These are phyloP conservation scores for Peromyscus aztecus DNA, from an alignment of 2,797 vertebrate species.

Conservation along the genomic window DNA sequence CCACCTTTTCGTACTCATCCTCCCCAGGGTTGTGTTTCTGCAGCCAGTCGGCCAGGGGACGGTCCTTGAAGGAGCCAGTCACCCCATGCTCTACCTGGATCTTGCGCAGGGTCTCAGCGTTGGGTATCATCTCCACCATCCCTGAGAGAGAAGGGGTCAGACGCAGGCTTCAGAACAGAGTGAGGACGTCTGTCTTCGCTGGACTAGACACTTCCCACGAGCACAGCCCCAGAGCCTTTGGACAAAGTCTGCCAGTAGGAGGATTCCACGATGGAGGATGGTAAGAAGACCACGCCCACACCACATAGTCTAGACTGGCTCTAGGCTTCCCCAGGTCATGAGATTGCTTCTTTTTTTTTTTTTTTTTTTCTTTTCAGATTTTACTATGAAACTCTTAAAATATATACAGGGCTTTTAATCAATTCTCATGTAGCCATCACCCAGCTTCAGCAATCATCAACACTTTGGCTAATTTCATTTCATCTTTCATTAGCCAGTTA, in stretches of 20 bases:
- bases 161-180: background rate
- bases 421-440: background rate
- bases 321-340: background rate
- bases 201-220: background rate
- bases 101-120: constrained; percentile 96
- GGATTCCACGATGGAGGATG: no score
- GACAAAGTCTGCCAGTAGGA: background rate
- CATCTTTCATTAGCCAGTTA: background rate
- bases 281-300: background rate
- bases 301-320: background rate
- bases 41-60: constrained; percentile 96
- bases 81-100: constrained; percentile 98
- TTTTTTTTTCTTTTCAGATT: background rate
- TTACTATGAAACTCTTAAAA: background rate
- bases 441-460: background rate
- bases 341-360: no score
- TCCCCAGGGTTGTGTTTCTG: constrained; percentile 97
- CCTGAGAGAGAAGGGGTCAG: constrained; percentile 85
- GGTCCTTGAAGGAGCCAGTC: constrained; percentile 97
- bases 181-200: fast-evolving
- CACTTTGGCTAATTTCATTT: background rate
- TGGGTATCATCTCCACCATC: constrained; percentile 99
- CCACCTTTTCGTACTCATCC: constrained; percentile 97
- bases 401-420: background rate
- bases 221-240: background rate